phyloP scores from a whole-genome alignment of 2,113 vertebrate species.

The Zingel zingel region DNA sequence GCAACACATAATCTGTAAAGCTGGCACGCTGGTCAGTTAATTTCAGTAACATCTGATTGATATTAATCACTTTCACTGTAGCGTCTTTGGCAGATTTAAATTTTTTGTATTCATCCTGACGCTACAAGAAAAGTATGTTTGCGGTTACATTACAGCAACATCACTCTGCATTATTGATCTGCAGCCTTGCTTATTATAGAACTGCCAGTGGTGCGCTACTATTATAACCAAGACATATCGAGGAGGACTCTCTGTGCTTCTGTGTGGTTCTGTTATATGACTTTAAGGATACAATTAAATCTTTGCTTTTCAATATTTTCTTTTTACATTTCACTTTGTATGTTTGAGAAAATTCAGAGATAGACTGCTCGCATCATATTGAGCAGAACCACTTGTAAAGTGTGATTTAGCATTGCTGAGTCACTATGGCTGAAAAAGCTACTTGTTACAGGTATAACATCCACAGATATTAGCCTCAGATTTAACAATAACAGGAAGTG shows the following conservation, averaged over 20 bases:
- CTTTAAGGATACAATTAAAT: constrained; percentile 15
- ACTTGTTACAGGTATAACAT: neutral
- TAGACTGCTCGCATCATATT: neutral
- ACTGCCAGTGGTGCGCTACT: constrained; percentile 38
- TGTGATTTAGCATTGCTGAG: neutral
- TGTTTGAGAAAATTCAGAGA: constrained; percentile 3
- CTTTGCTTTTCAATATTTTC: constrained; percentile 7
- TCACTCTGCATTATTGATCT: constrained; percentile 62
- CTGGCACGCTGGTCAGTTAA: constrained; percentile 11
- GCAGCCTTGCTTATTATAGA: constrained; percentile 50
- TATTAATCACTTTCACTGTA: constrained; percentile 33
- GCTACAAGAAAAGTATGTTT: constrained; percentile 28
- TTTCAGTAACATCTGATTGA: constrained; percentile 45
- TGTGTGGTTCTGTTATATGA: constrained; percentile 15
- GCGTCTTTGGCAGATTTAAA: constrained; percentile 31
- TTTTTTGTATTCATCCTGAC: constrained; percentile 25
- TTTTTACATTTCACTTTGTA: neutral
- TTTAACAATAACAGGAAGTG: neutral
- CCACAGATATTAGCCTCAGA: neutral
- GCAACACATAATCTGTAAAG: constrained; percentile 44
- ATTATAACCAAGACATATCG: constrained; percentile 35
- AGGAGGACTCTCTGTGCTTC: constrained; percentile 20
- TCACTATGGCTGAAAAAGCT: neutral
- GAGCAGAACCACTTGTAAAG: neutral
- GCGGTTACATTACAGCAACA: constrained; percentile 48